Evolutionary conservation across 2,113 vertebrate genomes (phyloP), one percentile per base, ranked within the genome.

Genomic region (Tylochromis polylepis): DNA sequence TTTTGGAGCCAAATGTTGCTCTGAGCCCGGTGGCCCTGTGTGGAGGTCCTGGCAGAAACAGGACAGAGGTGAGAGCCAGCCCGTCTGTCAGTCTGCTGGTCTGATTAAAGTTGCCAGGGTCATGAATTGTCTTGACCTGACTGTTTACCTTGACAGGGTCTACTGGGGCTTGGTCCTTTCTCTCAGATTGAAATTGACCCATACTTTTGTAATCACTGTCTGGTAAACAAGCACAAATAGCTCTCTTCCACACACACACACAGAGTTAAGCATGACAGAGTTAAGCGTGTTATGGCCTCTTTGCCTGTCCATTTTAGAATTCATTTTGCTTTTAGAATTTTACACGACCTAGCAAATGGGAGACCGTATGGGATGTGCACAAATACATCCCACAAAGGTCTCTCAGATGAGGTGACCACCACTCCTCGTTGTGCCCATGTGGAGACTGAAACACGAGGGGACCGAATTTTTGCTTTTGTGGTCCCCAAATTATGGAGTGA

Each of bases 71-170:
- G 57, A 41, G 43, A 49, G 57, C 18, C 1, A 16, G 46, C 31
- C 46, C 24, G 36, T 81, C 70, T 27, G 51, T 88, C 36, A 88
- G 72, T 6, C 81, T 11, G 31, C 29, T 57, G 9, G 80, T 56
- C 49, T 90, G 78, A 93, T 90, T 90, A 67, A 86, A 34, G 46
- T 43, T 87, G 91, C 86, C 92, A 87, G 75, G 86, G 90, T 93
- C 85, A 83, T 83, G 88, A 86, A 86, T 90, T 20, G 14, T 38
- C 14, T 87, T 88, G 92, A 90, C 90, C 89, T 38, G 55, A 22
- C 75, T 90, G 88, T 87, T 91, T 87, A 79, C 53, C 31, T 86
- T 85, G 38, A 34, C 77, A 85, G 58, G 58, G 46, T 55, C 70
- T 80, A 91, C 20, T 83, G 85, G 12, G 46, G 59, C 27, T 84